phyloP scores from a whole-genome alignment of 2,113 vertebrate genomes.

The Pituophis catenifer region DNA sequence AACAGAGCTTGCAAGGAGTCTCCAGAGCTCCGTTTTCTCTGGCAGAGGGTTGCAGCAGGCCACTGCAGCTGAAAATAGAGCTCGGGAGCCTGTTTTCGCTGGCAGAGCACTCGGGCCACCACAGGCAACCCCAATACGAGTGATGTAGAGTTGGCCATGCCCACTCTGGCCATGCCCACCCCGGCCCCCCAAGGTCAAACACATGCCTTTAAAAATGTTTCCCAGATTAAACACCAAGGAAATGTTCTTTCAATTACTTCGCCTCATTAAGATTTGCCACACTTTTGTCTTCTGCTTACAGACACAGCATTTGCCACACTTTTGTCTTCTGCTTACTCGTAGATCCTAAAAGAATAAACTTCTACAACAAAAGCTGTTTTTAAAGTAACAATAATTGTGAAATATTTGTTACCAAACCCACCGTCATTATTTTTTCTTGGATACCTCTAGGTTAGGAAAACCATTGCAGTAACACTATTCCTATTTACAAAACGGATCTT shows the following conservation, averaged over 20 bases:
- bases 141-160: too few relatives aligned
- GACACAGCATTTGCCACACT: conserved; percentile 33
- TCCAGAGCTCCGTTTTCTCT: too few relatives aligned
- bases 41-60: too few relatives aligned
- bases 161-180: too few relatives aligned
- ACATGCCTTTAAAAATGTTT: background rate
- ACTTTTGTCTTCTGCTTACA: background rate
- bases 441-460: background rate
- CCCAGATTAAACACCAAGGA: background rate
- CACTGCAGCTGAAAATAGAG: too few relatives aligned
- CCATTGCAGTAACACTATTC: background rate
- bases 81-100: too few relatives aligned
- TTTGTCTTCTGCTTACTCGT: conserved; percentile 31
- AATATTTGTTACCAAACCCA: background rate
- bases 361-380: conserved; percentile 30
- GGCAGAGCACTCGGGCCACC: too few relatives aligned
- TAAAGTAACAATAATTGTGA: conserved; percentile 23
- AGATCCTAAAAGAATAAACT: conserved; percentile 13
- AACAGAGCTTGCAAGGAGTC: too few relatives aligned
- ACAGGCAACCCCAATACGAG: too few relatives aligned
- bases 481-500: background rate
- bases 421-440: background rate
- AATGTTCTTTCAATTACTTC: background rate
- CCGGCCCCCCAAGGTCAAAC: too few relatives aligned
- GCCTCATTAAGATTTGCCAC: conserved; percentile 21